These are phyloP conservation scores for Lepus oiostolus DNA, from an alignment of 2,797 vertebrate species.

Conservation along the genomic window DNA sequence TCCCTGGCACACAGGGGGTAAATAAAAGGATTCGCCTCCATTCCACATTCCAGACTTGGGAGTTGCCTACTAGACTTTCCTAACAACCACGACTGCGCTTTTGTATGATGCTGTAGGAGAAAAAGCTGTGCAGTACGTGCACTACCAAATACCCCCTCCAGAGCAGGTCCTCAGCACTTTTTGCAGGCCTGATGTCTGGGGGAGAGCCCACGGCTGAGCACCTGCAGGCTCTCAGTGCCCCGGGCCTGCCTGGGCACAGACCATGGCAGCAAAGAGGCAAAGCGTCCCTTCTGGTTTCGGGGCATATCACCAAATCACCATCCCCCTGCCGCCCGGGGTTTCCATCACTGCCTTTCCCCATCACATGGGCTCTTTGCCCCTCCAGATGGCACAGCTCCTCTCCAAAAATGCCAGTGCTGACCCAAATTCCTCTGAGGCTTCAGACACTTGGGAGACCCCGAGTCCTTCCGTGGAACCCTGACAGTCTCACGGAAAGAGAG, in stretches of 20 bases:
- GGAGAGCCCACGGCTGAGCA: neutral
- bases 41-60: neutral
- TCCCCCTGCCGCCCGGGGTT: neutral
- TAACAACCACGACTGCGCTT: conserved; percentile 23
- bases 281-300: neutral
- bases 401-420: neutral
- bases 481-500: neutral
- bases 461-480: neutral
- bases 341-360: neutral
- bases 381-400: neutral
- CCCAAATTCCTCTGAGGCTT: neutral
- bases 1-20: neutral
- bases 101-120: neutral
- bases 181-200: neutral
- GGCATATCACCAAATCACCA: neutral
- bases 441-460: neutral
- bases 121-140: neutral
- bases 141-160: neutral
- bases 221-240: neutral
- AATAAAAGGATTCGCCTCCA: neutral
- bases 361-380: neutral
- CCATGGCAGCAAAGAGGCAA: neutral
- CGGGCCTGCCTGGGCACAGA: neutral
- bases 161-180: neutral
- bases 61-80: conserved; percentile 37